A percentile compares a stretch with the other conserved stretches of the same genome.
Conservation (phyloP, 2,888 invertebrate genomes). For the Crepidodera aurea region DNA sequence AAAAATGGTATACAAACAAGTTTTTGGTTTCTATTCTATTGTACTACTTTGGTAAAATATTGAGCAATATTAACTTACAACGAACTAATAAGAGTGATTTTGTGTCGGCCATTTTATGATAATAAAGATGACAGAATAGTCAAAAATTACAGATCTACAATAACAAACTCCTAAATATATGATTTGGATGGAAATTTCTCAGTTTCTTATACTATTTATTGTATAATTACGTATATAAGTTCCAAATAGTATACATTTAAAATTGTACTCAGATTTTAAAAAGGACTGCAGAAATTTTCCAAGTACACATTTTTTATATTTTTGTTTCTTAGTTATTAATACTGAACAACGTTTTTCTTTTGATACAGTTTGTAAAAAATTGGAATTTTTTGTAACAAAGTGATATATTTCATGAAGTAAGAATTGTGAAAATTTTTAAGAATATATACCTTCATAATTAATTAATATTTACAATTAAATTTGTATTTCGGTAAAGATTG, state of each 20-base stretch:
- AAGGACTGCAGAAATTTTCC: slow-evolving; percentile 12
- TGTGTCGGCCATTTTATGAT: slow-evolving; percentile 20
- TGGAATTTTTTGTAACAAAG: slow-evolving; percentile 10
- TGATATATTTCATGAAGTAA: slow-evolving; percentile 3
- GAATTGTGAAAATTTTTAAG: too few species aligned
- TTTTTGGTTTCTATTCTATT: neutral
- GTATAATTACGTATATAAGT: slow-evolving; percentile 61
- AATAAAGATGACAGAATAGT: slow-evolving; percentile 28
- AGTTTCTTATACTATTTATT: slow-evolving; percentile 54
- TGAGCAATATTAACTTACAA: slow-evolving; percentile 5
- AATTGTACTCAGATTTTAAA: slow-evolving; percentile 36
- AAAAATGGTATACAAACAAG: too few species aligned
- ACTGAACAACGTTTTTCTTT: slow-evolving; percentile 32
- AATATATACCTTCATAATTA: too few species aligned
- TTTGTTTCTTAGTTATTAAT: slow-evolving; percentile 24
- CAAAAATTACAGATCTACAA: slow-evolving; percentile 38
- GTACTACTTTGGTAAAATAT: slow-evolving; percentile 8
- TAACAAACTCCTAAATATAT: slow-evolving; percentile 42
- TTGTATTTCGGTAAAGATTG: too few species aligned
- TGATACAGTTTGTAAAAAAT: slow-evolving; percentile 15
- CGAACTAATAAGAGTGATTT: neutral
- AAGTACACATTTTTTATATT: slow-evolving; percentile 25
- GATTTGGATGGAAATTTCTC: slow-evolving; percentile 56
- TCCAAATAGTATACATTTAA: slow-evolving; percentile 57
- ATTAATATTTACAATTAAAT: too few species aligned